These are phyloP conservation scores for Eudorcas thomsonii DNA, from an alignment of 2,113 vertebrate species.

Conservation along the genomic window DNA sequence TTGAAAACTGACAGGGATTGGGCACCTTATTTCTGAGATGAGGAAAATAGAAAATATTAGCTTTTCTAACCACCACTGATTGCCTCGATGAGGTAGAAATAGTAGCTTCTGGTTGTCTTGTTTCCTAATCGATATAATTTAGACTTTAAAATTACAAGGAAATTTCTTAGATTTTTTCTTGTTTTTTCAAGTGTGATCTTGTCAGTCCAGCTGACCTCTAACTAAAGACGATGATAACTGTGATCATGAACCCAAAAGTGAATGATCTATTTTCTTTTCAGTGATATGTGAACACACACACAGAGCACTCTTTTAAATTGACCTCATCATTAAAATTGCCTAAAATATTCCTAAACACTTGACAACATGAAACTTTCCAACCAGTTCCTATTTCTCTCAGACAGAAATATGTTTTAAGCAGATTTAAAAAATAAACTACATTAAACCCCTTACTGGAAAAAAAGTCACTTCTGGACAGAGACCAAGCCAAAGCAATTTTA, in stretches of 20 bases:
- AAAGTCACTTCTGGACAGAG: constrained; percentile 52
- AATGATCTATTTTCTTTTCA: neutral
- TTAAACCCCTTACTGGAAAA: constrained; percentile 65
- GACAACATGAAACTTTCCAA: neutral
- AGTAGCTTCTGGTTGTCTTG: neutral
- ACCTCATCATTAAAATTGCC: neutral
- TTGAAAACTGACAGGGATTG: neutral
- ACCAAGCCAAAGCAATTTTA: constrained; percentile 61
- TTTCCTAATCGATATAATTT: neutral
- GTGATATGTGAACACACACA: neutral
- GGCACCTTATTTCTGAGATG: neutral
- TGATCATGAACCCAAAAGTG: neutral
- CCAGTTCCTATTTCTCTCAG: neutral
- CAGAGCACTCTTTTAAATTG: neutral
- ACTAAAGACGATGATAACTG: neutral
- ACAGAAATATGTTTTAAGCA: constrained; percentile 33
- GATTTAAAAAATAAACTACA: neutral
- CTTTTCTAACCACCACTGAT: neutral
- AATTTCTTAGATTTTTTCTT: neutral
- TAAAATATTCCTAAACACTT: constrained; percentile 22
- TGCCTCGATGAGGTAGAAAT: neutral
- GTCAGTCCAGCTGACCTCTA: neutral
- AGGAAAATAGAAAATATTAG: neutral
- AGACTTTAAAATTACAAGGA: neutral
- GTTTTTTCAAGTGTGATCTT: neutral